Evolutionary conservation across 2,113 vertebrate genomes (phyloP).

Genomic region (Pelvicachromis taeniatus): DNA sequence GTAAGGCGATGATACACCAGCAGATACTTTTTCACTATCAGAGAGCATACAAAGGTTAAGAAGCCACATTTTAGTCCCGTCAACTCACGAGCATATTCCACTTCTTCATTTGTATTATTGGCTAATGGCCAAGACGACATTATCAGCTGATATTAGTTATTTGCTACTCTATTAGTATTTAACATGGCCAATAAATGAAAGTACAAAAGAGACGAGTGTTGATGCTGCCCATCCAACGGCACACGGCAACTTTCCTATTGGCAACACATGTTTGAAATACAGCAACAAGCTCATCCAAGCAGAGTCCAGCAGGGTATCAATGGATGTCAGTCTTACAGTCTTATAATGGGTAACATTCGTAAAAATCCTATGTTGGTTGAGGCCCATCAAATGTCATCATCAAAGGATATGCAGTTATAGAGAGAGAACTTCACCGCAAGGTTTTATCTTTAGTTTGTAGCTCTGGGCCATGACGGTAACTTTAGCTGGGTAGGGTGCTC

Average conservation of each 20-base stretch:
- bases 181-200: background rate
- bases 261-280: background rate
- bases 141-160: background rate
- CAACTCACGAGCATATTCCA: background rate
- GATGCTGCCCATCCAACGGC: background rate
- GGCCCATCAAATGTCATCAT: background rate
- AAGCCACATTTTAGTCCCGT: background rate
- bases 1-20: constrained; percentile 10
- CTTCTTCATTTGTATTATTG: background rate
- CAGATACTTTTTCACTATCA: background rate
- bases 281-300: background rate
- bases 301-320: background rate
- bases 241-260: background rate
- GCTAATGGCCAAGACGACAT: background rate
- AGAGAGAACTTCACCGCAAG: background rate
- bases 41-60: background rate
- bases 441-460: background rate
- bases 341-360: background rate
- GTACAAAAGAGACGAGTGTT: background rate
- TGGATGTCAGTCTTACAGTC: background rate
- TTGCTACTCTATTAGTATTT: background rate
- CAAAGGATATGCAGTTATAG: background rate
- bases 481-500: background rate
- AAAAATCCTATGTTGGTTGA: background rate
- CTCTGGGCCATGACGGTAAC: background rate